Evolutionary conservation across 2,113 vertebrate species (phyloP), one percentile per base, ranked within the genome.

Genomic region (Sciurus niger): DNA sequence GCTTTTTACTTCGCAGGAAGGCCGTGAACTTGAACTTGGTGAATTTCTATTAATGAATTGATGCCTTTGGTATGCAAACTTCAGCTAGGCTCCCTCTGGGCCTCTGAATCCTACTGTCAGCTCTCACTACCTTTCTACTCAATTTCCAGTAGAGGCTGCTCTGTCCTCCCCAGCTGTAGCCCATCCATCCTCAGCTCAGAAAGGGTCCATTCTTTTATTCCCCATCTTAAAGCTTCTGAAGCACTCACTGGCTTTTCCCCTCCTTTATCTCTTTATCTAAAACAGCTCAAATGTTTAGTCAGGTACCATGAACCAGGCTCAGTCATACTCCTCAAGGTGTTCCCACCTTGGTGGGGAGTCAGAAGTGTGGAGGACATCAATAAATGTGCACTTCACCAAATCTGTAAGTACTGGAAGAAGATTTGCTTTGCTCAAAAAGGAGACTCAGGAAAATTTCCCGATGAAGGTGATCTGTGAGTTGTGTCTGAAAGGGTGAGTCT

Each of bases 31-130:
- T 98, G 46, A 89, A 1, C 93, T 97, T 89, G 90, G 43, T 93
- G 80, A 79, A 77, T 96, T 97, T 97, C 84, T 97, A 22, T 93
- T 98, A 96, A 89, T 96, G 77, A n/a, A 12, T 58, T 84, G 58
- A 80, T 97, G 34, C 40, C 70, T 83, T 30, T 90, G 94, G 30
- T 80, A 89, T 32, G 90, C 43, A 24, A 37, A 67, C 65, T 70
- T 53, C 32, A 67, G 55, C 43, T 17, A 14, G 13, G 11, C 14
- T 86, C 34, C 93, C 78, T 37, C 67, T 78, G 14, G 76, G 34
- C 86, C 73, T 93, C 68, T 30, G 48, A 67, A 80, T 67, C 28
- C 22, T 55, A 43, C 53, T 10, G 24, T 55, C 7, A 0, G 51
- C 28, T 86, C 25, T 68, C 30, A 58, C 40, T 46, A 20, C 53